Evolutionary conservation across 2,888 invertebrate genomes (phyloP), one percentile per base, ranked within the genome.

Genomic region (Tenthredo scrophulariae): DNA sequence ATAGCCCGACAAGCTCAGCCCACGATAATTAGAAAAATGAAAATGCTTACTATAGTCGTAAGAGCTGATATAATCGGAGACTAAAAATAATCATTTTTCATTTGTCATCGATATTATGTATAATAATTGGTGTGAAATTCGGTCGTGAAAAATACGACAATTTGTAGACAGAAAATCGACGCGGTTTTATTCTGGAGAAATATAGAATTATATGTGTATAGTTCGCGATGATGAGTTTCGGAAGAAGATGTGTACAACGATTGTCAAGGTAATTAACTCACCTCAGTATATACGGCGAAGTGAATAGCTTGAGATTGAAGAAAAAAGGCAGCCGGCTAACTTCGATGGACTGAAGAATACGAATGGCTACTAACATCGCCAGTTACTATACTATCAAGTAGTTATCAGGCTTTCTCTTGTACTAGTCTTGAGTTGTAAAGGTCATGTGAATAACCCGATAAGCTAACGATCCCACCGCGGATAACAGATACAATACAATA

Each of bases 361-460:
- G 72, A 74, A 43, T 74, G 72, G 15, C 72, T 43, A 43, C 26
- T n/a, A 43, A 43, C 4, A 18, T 13, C 10, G 22, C 22, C 7
- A 43, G 72, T 26, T 40, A 22, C 67, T 22, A 37, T 37, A 74
- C 40, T 10, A 43, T 40, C 10, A 74, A 43, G 40, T 43, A 43
- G 43, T 74, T 74, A 74, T 74, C 72, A 43, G 26, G 72, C 43
- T 74, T 74, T 74, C 43, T 74, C 43, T 43, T 22, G 22, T 18
- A 26, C 72, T 7, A 22, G 43, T 40, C 10, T 74, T 3, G 22
- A 43, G 43, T 74, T 10, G 43, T 43, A 74, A 74, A 74, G 72
- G 37, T 62, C 82, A 84, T 83, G 6, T 18, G 29, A 46, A 18
- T 5, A 62, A 62, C 46, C 54, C 40, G 74, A 40, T 74, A 72